A percentile compares a stretch with the other conserved stretches of the same genome.
phyloP scores from a whole-genome alignment of 2,888 invertebrate species.

The Macropis europaea region DNA sequence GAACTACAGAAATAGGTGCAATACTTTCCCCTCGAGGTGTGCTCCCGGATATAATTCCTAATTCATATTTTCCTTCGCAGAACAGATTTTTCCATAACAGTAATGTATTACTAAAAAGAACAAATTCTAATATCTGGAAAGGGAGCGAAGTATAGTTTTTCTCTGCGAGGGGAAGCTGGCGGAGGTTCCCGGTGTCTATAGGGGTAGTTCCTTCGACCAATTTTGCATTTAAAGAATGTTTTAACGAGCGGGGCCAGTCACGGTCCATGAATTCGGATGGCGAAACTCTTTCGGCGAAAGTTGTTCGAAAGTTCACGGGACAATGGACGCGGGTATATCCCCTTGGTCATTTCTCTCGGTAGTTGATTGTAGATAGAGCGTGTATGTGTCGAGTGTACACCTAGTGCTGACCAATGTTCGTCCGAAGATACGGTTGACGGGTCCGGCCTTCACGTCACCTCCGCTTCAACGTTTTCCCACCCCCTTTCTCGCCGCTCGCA shows the following conservation, averaged over 20 bases:
- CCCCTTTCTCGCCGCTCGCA: slow-evolving; percentile 57
- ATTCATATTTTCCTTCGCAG: not conserved
- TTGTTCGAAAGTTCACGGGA: slow-evolving; percentile 78
- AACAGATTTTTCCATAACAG: too few species aligned
- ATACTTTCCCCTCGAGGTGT: slow-evolving; percentile 48
- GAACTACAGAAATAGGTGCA: slow-evolving; percentile 55
- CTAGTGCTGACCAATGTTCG: slow-evolving; percentile 76
- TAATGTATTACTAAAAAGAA: too few species aligned
- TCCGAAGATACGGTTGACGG: slow-evolving; percentile 78
- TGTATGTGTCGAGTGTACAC: slow-evolving; percentile 58
- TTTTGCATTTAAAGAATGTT: slow-evolving; percentile 12
- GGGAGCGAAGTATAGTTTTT: too few species aligned
- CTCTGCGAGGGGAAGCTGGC: too few species aligned
- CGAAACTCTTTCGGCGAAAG: slow-evolving; percentile 72
- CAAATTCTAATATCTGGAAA: too few species aligned
- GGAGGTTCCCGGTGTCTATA: too few species aligned
- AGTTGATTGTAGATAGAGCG: slow-evolving; percentile 61
- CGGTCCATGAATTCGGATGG: slow-evolving; percentile 48
- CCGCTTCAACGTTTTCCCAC: slow-evolving; percentile 62
- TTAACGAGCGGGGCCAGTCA: slow-evolving; percentile 42
- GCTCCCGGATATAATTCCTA: not conserved
- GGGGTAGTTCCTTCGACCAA: too few species aligned
- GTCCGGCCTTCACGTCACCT: slow-evolving; percentile 65
- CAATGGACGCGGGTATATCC: slow-evolving; percentile 74
- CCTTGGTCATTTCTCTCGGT: slow-evolving; percentile 55